Conservation (phyloP, 2,888 invertebrate species). For the Nasonovia ribisnigri region DNA sequence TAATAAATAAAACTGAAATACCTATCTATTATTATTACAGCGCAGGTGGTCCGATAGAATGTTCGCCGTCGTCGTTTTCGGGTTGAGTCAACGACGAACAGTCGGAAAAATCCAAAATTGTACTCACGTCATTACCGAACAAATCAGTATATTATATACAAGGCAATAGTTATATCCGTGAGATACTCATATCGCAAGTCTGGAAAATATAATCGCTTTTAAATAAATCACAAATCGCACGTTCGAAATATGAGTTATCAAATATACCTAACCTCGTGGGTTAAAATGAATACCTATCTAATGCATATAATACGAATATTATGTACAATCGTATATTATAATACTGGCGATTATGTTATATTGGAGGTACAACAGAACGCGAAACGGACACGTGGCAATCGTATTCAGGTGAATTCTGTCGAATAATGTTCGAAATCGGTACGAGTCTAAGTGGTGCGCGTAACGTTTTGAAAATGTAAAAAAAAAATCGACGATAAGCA, state of each 20-base stretch:
- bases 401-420: neutral
- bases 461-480: neutral
- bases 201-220: neutral
- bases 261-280: neutral
- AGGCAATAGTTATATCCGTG: neutral
- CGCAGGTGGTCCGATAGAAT: neutral
- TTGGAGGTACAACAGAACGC: neutral
- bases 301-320: neutral
- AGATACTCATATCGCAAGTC: neutral
- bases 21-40: neutral
- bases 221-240: neutral
- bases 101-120: neutral
- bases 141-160: neutral
- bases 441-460: neutral
- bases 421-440: neutral
- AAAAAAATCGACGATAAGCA: neutral
- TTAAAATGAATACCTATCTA: neutral
- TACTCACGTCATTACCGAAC: neutral
- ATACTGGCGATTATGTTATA: neutral
- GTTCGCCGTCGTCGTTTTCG: neutral
- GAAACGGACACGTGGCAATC: neutral
- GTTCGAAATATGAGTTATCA: neutral
- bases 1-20: neutral
- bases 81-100: neutral
- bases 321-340: neutral